These are phyloP conservation scores for Trichogramma dendrolimi DNA, from an alignment of 2,888 invertebrate genomes.

Conservation along the genomic window DNA sequence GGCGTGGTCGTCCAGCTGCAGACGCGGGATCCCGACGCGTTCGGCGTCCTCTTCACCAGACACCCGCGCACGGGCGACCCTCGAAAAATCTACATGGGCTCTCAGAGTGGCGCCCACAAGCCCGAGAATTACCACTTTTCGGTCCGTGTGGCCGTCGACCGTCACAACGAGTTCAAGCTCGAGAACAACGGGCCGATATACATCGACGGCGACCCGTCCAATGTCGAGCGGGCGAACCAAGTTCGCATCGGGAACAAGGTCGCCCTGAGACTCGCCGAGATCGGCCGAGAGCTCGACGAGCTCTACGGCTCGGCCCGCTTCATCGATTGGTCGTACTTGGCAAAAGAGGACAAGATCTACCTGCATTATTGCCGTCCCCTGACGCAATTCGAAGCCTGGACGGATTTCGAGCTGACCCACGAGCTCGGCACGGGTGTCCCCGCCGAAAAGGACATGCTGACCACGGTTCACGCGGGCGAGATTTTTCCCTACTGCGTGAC, in stretches of 20 bases:
- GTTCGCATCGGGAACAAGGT: too few relatives aligned
- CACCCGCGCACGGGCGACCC: not conserved
- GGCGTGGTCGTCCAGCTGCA: not conserved
- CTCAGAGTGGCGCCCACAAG: not conserved
- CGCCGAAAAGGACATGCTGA: not conserved
- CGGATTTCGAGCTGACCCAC: not conserved
- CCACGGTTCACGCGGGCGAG: not conserved
- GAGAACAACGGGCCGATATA: too few relatives aligned
- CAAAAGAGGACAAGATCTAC: not conserved
- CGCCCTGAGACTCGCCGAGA: not conserved
- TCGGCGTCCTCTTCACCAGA: not conserved
- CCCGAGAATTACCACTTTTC: too few relatives aligned
- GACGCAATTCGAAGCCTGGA: not conserved
- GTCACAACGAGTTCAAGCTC: too few relatives aligned
- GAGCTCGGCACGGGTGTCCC: not conserved
- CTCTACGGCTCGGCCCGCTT: not conserved
- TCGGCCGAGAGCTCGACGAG: not conserved
- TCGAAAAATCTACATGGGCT: not conserved
- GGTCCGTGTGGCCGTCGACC: too few relatives aligned
- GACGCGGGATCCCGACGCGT: not conserved
- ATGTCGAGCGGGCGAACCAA: too few relatives aligned
- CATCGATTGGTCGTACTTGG: not conserved
- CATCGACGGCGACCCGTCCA: constrained; percentile 47
- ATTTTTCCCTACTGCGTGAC: not conserved
- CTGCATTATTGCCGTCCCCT: not conserved